Percentiles rank a stretch among this genome's conserved stretches.
These are phyloP conservation scores for Dendroctonus ponderosae DNA, from an alignment of 1,140 invertebrate species.

Conservation along the genomic window DNA sequence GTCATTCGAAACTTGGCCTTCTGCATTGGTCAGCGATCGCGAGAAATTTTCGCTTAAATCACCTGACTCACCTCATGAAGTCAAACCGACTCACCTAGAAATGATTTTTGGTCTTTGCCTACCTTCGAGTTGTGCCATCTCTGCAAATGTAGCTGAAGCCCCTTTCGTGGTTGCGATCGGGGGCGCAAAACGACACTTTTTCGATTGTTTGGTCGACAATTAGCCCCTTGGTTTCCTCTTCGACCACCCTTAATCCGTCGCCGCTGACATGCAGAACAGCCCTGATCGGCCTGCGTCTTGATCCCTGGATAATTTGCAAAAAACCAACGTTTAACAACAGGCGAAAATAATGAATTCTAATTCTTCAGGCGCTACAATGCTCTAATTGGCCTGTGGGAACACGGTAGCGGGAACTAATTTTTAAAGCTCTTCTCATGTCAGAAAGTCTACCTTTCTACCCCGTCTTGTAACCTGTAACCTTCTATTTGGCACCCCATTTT, in stretches of 20 bases:
- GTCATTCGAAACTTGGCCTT: no score
- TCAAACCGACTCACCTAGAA: no score
- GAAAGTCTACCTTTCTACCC: slow-evolving; percentile 11
- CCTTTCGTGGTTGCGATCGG: slow-evolving; percentile 96
- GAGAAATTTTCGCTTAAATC: no score
- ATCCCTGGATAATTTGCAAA: slow-evolving; percentile 62
- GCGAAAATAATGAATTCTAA: slow-evolving; percentile 19
- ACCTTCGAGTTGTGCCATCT: slow-evolving; percentile 60
- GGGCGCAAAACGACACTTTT: slow-evolving; percentile 99
- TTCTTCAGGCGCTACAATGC: no score
- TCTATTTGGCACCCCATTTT: slow-evolving; percentile 13
- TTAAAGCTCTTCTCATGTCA: slow-evolving; percentile 9
- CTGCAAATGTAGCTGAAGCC: slow-evolving; percentile 68
- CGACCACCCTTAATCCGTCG: slow-evolving; percentile 95
- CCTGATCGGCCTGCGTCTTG: slow-evolving; percentile 80
- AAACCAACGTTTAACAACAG: not conserved
- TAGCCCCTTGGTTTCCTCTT: slow-evolving; percentile 97
- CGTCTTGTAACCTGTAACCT: slow-evolving; percentile 19
- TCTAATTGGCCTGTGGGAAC: no score
- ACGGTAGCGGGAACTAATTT: slow-evolving; percentile 20
- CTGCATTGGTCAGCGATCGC: no score
- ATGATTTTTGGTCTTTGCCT: slow-evolving; percentile 46
- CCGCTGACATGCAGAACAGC: slow-evolving; percentile 94
- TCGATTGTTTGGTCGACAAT: slow-evolving; percentile 99
- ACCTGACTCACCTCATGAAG: no score